phyloP scores from a whole-genome alignment of 2,888 invertebrate genomes.

The Altica lythri region DNA sequence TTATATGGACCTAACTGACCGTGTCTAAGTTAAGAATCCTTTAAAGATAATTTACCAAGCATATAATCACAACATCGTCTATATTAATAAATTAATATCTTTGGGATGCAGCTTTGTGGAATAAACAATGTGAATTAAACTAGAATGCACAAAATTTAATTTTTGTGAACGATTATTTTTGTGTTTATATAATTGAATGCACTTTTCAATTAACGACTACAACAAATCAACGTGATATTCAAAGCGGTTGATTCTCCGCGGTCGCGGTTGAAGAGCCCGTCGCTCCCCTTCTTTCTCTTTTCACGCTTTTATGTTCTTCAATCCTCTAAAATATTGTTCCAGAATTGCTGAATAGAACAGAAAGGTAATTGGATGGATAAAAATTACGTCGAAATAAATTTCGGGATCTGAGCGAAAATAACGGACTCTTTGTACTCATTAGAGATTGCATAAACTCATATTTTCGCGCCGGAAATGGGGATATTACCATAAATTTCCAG shows the following conservation, averaged over 20 bases:
- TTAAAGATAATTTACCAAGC: too few relatives aligned
- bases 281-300: slow-evolving; percentile 17
- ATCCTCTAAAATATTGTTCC: slow-evolving; percentile 58
- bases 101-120: too few relatives aligned
- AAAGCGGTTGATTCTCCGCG: slow-evolving; percentile 38
- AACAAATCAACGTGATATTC: slow-evolving; percentile 60
- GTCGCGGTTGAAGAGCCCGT: slow-evolving; percentile 40
- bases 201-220: slow-evolving; percentile 61
- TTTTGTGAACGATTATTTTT: too few relatives aligned
- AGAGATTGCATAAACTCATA: slow-evolving; percentile 27
- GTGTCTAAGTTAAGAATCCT: too few relatives aligned
- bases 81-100: too few relatives aligned
- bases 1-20: too few relatives aligned
- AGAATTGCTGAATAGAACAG: slow-evolving; percentile 57
- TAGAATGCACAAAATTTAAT: too few relatives aligned
- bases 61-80: too few relatives aligned
- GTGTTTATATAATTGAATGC: too few relatives aligned
- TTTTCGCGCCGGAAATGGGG: slow-evolving; percentile 20
- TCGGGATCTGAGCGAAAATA: slow-evolving; percentile 32
- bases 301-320: slow-evolving; percentile 55
- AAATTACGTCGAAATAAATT: slow-evolving; percentile 48
- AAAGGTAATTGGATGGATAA: slow-evolving; percentile 57
- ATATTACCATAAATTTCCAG: slow-evolving; percentile 24
- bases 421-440: slow-evolving; percentile 31
- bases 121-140: too few relatives aligned